Evolutionary conservation across 2,113 vertebrate genomes (phyloP).

Genomic region (Gopherus flavomarginatus): DNA sequence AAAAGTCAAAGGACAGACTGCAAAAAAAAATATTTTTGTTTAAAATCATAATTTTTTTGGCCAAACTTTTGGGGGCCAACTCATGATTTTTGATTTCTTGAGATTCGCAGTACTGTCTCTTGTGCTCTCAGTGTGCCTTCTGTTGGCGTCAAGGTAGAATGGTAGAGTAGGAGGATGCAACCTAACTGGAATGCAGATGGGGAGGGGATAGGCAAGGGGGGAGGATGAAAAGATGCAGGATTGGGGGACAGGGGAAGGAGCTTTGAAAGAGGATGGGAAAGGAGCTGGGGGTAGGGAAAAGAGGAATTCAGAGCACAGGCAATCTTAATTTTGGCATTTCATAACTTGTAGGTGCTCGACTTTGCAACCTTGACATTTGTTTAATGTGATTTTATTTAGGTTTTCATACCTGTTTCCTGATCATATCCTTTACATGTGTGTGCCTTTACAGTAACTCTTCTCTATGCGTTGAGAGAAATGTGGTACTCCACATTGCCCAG

Average conservation of each 20-base stretch:
- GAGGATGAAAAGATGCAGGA: neutral
- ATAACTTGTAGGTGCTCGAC: neutral
- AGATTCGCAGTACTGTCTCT: neutral
- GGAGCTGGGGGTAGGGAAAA: neutral
- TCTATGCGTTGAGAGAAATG: neutral
- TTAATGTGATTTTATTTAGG: neutral
- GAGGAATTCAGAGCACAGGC: neutral
- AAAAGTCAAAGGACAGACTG: neutral
- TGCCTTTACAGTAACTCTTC: neutral
- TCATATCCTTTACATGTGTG: neutral
- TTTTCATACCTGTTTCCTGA: neutral
- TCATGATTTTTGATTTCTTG: neutral
- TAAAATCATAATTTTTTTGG: neutral
- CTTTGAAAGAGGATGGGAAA: neutral
- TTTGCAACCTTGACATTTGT: neutral
- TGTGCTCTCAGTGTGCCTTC: neutral
- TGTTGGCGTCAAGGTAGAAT: neutral
- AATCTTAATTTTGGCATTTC: neutral
- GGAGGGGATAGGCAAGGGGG: neutral
- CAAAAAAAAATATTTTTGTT: too few species aligned
- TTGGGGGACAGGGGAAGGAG: neutral
- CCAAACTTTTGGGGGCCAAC: neutral
- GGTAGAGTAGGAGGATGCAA: neutral
- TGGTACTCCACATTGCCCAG: neutral
- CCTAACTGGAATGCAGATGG: neutral